Evolutionary conservation across 1,140 invertebrate species (phyloP), one percentile per base, ranked within the genome.

Genomic region (Trypoxylus dichotomus): DNA sequence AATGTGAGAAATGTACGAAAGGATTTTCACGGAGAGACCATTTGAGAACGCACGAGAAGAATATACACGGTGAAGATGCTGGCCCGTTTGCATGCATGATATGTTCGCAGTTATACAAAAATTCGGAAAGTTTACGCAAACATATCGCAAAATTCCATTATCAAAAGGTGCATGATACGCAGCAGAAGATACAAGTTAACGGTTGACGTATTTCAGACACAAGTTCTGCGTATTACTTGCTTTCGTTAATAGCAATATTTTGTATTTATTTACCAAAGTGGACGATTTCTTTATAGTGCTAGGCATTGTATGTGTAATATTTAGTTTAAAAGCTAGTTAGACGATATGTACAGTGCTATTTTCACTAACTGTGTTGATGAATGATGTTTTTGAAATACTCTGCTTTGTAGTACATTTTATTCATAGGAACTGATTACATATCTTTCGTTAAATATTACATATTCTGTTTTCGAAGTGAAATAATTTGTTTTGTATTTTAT

Each of bases 141-240:
- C 86, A 87, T 75, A 84, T 87, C 58, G 84, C 85, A 21, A 86
- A 86, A 78, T 87, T 85, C 82, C 86, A 87, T 80, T 82, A 82
- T 72, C 78, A 78, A 2, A 80, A 79, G 80, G 54, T 79, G 29
- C 78, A 79, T 32, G 78, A 81, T 58, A 47, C 29, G 71, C 76
- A 77, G 25, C 73, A 75, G 24, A 80, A 78, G 63, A 60, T 80
- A 15, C 77, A 78, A 75, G 77, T 78, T n/a, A 78, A 80, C 21
- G 77, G 77, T 41, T 79, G 73, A 77, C 21, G 43, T 75, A 41
- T 0, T 74, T 27, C 7, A 13, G 13, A 27, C 10, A 63, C 10
- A 37, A 37, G 10, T 2, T 68, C 60, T 25, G 13, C 24, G 25
- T 29, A 29, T 13, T 68, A 27, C 60, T 68, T 43, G 15, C 42